Evolutionary conservation across 2,113 vertebrate genomes (phyloP).

Genomic region (Xenopus laevis): DNA sequence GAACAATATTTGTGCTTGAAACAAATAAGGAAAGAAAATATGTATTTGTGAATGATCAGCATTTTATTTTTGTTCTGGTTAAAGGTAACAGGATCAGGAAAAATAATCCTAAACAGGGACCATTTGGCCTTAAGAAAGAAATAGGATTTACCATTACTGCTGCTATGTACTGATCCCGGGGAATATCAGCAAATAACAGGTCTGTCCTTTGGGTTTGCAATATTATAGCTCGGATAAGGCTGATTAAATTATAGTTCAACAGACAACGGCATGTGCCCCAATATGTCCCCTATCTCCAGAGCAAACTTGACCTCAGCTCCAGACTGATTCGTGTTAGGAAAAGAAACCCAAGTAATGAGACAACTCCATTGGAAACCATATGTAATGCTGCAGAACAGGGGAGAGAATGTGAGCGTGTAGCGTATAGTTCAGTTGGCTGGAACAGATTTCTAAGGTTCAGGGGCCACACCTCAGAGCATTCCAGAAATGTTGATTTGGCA

Average conservation of each 20-base stretch:
- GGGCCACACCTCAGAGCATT: not conserved
- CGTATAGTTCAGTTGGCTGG: not conserved
- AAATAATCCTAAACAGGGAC: too few relatives aligned
- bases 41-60: too few relatives aligned
- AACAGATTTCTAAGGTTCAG: not conserved
- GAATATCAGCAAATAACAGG: too few relatives aligned
- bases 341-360: not conserved
- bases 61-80: too few relatives aligned
- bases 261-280: not conserved
- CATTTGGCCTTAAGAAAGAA: too few relatives aligned
- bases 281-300: not conserved
- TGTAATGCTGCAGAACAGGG: not conserved
- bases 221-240: not conserved
- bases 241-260: too few relatives aligned
- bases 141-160: too few relatives aligned
- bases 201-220: too few relatives aligned
- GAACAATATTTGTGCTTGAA: too few relatives aligned
- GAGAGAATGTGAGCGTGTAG: not conserved
- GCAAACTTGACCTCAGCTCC: not conserved
- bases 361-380: not conserved
- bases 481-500: not conserved
- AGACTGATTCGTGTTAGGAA: not conserved
- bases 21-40: too few relatives aligned
- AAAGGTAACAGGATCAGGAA: too few relatives aligned
- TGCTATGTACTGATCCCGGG: too few relatives aligned